These are phyloP conservation scores for Megastigmus dorsalis DNA, from an alignment of 2,888 invertebrate genomes.

Conservation along the genomic window DNA sequence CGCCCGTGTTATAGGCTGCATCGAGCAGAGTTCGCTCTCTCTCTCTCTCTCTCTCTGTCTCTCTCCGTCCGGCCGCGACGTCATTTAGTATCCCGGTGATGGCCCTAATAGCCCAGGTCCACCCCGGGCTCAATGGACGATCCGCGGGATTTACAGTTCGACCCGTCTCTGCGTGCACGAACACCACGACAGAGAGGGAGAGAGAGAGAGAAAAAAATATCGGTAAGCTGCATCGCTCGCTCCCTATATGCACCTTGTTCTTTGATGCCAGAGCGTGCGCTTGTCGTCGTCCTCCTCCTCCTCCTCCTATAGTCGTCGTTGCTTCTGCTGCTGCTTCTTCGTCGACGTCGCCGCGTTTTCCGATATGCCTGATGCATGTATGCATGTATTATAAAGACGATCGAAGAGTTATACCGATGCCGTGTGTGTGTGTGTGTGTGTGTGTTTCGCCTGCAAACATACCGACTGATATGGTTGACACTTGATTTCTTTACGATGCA, in stretches of 20 bases:
- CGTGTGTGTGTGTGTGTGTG: background rate
- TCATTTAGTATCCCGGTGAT: slow-evolving; percentile 73
- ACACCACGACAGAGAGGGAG: no score
- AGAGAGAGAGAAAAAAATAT: background rate
- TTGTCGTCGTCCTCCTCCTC: background rate
- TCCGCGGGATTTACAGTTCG: slow-evolving; percentile 49
- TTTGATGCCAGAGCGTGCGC: background rate
- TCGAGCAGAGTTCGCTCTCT: no score
- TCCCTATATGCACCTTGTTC: background rate
- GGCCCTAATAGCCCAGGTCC: slow-evolving; percentile 68
- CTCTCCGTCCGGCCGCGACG: slow-evolving; percentile 65
- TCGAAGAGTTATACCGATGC: no score
- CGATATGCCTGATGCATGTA: background rate
- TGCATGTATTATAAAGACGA: background rate
- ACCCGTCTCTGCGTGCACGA: slow-evolving; percentile 6
- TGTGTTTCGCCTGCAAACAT: no score
- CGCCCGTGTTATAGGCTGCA: no score
- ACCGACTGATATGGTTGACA: no score
- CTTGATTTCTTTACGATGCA: no score
- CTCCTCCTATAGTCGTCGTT: no score
- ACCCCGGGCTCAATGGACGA: slow-evolving; percentile 43
- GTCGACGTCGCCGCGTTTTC: background rate
- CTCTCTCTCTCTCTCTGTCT: no score
- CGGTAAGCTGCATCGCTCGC: background rate
- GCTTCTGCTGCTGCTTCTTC: background rate